Conservation (phyloP, 2,113 vertebrate species). For the Scatophagus argus region DNA sequence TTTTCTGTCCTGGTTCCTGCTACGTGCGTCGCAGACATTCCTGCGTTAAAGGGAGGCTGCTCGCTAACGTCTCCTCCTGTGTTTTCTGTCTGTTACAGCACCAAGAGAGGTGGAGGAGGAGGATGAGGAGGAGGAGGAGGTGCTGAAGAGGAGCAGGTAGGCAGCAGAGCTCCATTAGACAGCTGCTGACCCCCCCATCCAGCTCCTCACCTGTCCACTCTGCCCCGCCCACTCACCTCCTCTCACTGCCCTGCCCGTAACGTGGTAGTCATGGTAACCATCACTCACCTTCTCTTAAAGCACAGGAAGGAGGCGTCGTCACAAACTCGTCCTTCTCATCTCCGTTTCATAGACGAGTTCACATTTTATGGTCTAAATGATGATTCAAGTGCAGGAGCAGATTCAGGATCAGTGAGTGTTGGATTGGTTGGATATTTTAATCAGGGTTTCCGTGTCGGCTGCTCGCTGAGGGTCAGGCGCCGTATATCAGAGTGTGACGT, state of each 20-base stretch:
- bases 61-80: not conserved
- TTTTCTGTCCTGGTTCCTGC: constrained; percentile 24
- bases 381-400: no score
- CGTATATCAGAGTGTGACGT: constrained; percentile 6
- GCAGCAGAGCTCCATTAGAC: constrained; percentile 74
- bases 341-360: no score
- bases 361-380: not conserved
- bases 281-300: no score
- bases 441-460: no score
- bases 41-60: not conserved
- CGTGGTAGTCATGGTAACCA: no score
- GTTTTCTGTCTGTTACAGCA: constrained; percentile 78
- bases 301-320: no score
- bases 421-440: no score
- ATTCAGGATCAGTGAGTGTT: not conserved
- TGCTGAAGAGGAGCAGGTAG: constrained; percentile 94
- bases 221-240: not conserved
- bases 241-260: not conserved
- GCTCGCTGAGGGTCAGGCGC: no score
- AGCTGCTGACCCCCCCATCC: constrained; percentile 51
- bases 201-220: constrained; percentile 41
- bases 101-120: constrained; percentile 78
- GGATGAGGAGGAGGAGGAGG: constrained; percentile 89
- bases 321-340: no score
- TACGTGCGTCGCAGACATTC: no score